A percentile compares a stretch with the other conserved stretches of the same genome.
phyloP scores from a whole-genome alignment of 2,797 vertebrate species.

The Linurgus olivaceus region DNA sequence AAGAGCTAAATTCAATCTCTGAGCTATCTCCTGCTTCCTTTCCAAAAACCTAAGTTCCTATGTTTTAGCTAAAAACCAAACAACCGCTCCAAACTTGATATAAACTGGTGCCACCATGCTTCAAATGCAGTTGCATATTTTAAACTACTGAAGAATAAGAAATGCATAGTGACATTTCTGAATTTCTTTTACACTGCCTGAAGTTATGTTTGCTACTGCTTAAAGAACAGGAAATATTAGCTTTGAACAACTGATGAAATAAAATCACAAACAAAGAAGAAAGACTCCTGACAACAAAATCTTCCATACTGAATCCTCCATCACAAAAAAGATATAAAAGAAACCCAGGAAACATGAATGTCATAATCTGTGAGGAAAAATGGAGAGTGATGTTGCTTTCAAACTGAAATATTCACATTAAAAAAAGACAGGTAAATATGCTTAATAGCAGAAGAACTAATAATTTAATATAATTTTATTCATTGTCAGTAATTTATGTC shows the following conservation, averaged over 20 bases:
- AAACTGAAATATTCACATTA: background rate
- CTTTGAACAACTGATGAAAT: background rate
- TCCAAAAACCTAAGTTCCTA: background rate
- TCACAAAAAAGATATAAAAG: background rate
- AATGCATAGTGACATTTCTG: background rate
- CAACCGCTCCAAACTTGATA: background rate
- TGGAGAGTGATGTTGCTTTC: background rate
- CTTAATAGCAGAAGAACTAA: background rate
- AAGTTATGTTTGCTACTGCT: background rate
- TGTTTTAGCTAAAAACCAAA: background rate
- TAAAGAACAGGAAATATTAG: background rate
- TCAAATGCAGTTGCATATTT: background rate
- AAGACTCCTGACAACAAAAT: background rate
- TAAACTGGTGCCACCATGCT: background rate
- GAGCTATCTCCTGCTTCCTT: background rate
- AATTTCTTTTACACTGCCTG: background rate
- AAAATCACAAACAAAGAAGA: background rate
- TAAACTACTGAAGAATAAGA: background rate
- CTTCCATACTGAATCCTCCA: background rate
- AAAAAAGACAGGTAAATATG: background rate
- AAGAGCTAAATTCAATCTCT: background rate
- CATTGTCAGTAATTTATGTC: background rate
- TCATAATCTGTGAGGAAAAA: background rate
- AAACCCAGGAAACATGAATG: background rate
- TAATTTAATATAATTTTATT: background rate